Percentiles rank a stretch among this genome's conserved stretches.
phyloP scores from a whole-genome alignment of 1,140 invertebrate species.

The Nilaparvata lugens region DNA sequence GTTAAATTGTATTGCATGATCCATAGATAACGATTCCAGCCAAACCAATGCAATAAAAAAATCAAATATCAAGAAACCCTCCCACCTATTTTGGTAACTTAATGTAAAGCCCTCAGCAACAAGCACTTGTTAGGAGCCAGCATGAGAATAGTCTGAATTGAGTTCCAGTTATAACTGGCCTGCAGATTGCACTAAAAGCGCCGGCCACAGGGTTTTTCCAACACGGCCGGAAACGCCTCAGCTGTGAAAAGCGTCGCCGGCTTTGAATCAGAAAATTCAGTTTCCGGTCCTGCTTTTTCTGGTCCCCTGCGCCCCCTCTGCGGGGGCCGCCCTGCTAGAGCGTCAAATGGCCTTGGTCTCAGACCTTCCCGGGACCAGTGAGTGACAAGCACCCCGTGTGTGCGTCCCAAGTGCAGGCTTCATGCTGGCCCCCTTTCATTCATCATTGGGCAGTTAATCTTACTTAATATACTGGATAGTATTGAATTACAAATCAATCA shows the following conservation, averaged over 20 bases:
- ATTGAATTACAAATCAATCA: too few relatives aligned
- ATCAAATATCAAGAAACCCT: too few relatives aligned
- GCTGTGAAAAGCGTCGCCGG: constrained; percentile 26
- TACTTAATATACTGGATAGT: too few relatives aligned
- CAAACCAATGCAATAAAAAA: too few relatives aligned
- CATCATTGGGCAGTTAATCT: constrained; percentile 15
- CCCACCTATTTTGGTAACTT: too few relatives aligned
- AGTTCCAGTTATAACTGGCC: constrained; percentile 41
- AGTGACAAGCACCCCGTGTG: constrained; percentile 45
- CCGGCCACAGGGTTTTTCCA: constrained; percentile 44
- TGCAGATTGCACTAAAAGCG: constrained; percentile 47
- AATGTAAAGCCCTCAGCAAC: constrained; percentile 13
- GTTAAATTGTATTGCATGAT: too few relatives aligned
- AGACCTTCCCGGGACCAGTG: constrained; percentile 46
- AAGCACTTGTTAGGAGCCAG: constrained; percentile 31
- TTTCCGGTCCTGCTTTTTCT: constrained; percentile 37
- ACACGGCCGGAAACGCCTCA: constrained; percentile 32
- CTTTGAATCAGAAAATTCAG: constrained; percentile 8
- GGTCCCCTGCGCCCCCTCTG: constrained; percentile 42
- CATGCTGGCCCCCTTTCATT: constrained; percentile 28
- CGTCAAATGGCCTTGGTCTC: constrained; percentile 40
- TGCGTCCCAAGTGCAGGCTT: constrained; percentile 45
- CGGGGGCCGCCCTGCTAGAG: constrained; percentile 43
- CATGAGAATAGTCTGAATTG: constrained; percentile 51
- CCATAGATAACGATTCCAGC: too few relatives aligned